A percentile compares a stretch with the other conserved stretches of the same genome.
Conservation (phyloP, 2,113 vertebrate genomes). For the Lagopus muta region DNA sequence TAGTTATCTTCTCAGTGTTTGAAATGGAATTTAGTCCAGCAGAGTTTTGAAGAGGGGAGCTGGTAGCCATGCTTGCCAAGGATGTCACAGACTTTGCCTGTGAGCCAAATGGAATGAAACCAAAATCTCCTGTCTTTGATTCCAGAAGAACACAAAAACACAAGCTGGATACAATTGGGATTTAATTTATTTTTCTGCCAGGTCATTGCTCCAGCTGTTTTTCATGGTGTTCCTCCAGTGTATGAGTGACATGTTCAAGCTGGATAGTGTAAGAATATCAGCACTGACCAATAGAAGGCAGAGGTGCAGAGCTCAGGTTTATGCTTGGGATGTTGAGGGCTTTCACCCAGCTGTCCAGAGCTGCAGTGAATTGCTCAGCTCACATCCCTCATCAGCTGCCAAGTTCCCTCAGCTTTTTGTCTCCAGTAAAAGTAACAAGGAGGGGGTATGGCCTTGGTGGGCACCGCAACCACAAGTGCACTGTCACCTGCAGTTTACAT, state of each 20-base stretch:
- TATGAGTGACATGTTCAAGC: background rate
- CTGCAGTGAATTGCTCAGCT: background rate
- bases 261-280: background rate
- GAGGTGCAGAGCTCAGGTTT: background rate
- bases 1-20: background rate
- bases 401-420: background rate
- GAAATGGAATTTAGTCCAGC: background rate
- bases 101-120: background rate
- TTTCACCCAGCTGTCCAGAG: background rate
- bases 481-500: background rate
- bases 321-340: background rate
- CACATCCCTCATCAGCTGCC: background rate
- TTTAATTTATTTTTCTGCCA: background rate
- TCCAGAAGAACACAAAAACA: background rate
- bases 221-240: background rate
- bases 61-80: background rate
- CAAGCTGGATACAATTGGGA: background rate
- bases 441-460: background rate
- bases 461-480: background rate
- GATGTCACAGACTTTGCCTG: background rate
- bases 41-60: background rate
- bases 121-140: background rate
- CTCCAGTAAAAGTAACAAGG: background rate
- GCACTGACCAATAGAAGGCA: background rate
- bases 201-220: background rate